Evolutionary conservation across 2,113 vertebrate species (phyloP).

Genomic region (Acrocephalus arundinaceus): DNA sequence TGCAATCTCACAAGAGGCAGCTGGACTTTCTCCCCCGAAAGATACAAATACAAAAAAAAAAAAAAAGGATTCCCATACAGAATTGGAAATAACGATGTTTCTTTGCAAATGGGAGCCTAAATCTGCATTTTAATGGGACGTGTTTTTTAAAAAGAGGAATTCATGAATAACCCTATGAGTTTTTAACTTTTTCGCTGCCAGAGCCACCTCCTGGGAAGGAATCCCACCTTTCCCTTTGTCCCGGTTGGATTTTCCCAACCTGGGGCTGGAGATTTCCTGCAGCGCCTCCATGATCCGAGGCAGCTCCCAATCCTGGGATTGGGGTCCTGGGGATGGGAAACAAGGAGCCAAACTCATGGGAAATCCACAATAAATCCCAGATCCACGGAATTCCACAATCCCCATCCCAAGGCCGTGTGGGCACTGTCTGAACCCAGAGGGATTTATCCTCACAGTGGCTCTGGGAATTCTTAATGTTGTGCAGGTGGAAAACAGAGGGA

Average conservation of each 20-base stretch:
- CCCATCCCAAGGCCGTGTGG: fast-evolving
- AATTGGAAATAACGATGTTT: conserved; percentile 78
- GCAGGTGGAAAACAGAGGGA: neutral
- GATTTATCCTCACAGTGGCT: fast-evolving
- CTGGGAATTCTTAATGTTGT: neutral
- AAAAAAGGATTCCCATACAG: conserved; percentile 80
- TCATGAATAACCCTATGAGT: conserved; percentile 60
- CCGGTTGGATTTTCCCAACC: neutral
- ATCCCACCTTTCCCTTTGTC: conserved; percentile 39
- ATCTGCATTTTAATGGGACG: conserved; percentile 77
- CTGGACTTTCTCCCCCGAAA: conserved; percentile 75
- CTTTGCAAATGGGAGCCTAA: conserved; percentile 72
- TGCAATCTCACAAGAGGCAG: conserved; percentile 76
- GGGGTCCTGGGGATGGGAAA: neutral
- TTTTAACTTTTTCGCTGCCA: conserved; percentile 70
- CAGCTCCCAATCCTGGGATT: neutral
- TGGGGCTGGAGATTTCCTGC: neutral
- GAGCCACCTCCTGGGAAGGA: neutral
- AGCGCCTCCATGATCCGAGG: neutral
- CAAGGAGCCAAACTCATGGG: neutral
- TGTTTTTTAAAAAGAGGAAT: conserved; percentile 60
- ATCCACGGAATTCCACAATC: fast-evolving
- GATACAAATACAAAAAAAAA: conserved; percentile 76
- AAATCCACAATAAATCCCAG: neutral
- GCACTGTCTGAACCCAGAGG: neutral